A percentile compares a stretch with the other conserved stretches of the same genome.
Evolutionary conservation across 2,888 invertebrate species (phyloP).

Genomic region (Dryobotodes eremita): DNA sequence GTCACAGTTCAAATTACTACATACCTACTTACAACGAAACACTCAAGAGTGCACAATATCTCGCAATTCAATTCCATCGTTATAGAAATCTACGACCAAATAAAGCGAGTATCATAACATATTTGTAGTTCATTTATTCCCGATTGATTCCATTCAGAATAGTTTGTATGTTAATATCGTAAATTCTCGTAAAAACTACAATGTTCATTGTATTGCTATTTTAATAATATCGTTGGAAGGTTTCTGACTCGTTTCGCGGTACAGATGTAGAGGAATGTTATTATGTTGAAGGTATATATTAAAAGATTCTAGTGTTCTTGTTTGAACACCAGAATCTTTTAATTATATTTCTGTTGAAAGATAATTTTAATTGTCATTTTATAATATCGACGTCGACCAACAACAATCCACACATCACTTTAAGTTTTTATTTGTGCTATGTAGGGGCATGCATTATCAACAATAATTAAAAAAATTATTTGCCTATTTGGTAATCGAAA

Average conservation of each 20-base stretch:
- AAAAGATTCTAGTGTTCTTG: no score
- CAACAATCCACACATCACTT: not conserved
- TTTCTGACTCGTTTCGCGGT: slow-evolving; percentile 28
- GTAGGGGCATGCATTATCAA: not conserved
- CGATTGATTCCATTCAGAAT: slow-evolving; percentile 47
- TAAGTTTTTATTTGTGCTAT: not conserved
- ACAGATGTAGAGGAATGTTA: slow-evolving; percentile 40
- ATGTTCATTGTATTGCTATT: slow-evolving; percentile 39
- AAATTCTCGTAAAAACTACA: slow-evolving; percentile 32
- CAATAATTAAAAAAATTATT: no score
- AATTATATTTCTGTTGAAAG: not conserved
- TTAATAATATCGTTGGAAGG: slow-evolving; percentile 47
- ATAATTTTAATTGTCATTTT: not conserved
- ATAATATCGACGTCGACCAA: no score
- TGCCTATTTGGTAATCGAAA: no score
- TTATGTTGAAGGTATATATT: no score
- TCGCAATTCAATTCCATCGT: slow-evolving; percentile 29
- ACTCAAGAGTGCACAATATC: not conserved
- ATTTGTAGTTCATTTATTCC: slow-evolving; percentile 31
- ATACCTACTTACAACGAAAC: not conserved
- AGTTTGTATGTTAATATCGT: slow-evolving; percentile 36
- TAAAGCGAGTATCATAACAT: slow-evolving; percentile 19
- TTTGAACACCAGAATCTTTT: no score
- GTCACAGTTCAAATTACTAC: not conserved
- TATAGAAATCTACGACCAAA: slow-evolving; percentile 30